Percentiles rank a stretch among this genome's conserved stretches.
Evolutionary conservation across 2,888 invertebrate species (phyloP).

Genomic region (Schrankia costaestrigalis): DNA sequence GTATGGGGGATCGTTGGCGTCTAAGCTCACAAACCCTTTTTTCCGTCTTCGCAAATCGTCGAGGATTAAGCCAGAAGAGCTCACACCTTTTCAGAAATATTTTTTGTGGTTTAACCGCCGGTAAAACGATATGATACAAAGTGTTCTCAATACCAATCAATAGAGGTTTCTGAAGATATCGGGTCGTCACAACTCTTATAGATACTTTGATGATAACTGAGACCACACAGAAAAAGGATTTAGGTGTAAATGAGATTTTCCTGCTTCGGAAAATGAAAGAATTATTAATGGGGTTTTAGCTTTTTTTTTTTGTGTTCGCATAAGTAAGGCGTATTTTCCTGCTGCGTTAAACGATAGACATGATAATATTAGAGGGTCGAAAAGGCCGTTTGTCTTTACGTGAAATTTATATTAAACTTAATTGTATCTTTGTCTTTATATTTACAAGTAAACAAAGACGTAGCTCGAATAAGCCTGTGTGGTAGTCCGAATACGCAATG

Average conservation of each 20-base stretch:
- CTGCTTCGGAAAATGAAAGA: constrained; percentile 37
- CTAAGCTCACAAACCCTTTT: constrained; percentile 72
- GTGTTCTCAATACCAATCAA: constrained; percentile 56
- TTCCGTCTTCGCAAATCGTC: constrained; percentile 76
- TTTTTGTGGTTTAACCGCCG: constrained; percentile 65
- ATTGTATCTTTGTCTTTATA: constrained; percentile 9
- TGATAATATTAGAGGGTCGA: constrained; percentile 1
- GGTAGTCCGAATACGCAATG: constrained; percentile 18
- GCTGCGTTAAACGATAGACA: not conserved
- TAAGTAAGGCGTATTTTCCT: constrained; percentile 8
- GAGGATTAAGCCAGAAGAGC: constrained; percentile 70
- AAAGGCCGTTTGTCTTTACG: not conserved
- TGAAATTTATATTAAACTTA: constrained; percentile 1
- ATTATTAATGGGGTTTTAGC: constrained; percentile 24
- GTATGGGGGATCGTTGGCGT: constrained; percentile 52
- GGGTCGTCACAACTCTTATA: constrained; percentile 45
- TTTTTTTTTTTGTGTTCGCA: constrained; percentile 14
- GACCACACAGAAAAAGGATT: constrained; percentile 41
- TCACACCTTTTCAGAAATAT: constrained; percentile 73
- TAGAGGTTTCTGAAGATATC: constrained; percentile 52
- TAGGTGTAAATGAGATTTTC: constrained; percentile 42
- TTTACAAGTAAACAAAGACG: constrained; percentile 8
- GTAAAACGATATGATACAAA: constrained; percentile 65
- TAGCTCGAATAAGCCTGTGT: constrained; percentile 2
- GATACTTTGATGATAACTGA: constrained; percentile 46